These are phyloP conservation scores for Argyrosomus regius DNA, from an alignment of 2,797 vertebrate species.

Conservation along the genomic window DNA sequence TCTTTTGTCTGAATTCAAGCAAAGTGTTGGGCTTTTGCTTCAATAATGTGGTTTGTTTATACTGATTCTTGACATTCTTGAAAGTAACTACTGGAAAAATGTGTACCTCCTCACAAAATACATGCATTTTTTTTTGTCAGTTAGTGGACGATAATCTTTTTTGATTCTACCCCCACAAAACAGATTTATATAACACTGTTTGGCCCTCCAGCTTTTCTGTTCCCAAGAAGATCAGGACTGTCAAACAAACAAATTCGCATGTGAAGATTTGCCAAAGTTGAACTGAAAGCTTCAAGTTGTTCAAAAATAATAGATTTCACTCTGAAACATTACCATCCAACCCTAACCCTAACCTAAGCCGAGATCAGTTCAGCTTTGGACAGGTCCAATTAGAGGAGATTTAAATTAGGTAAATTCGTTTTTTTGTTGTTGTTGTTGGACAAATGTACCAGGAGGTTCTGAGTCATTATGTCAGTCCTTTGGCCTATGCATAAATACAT, in stretches of 20 bases:
- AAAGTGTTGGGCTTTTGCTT: neutral
- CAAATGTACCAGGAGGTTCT: neutral
- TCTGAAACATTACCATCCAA: neutral
- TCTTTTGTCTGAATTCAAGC: neutral
- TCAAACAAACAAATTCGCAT: neutral
- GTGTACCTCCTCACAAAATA: neutral
- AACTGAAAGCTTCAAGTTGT: neutral
- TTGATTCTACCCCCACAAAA: neutral
- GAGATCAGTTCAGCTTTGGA: no score
- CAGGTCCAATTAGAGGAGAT: neutral
- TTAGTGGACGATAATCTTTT: neutral
- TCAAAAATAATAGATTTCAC: no score
- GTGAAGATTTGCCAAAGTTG: neutral
- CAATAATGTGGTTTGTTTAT: neutral
- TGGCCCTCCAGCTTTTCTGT: neutral
- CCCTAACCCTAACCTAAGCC: no score
- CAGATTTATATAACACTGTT: neutral
- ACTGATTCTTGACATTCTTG: no score
- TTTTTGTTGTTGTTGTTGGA: no score
- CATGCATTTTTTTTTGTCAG: no score
- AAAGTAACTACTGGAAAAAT: neutral
- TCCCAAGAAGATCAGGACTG: neutral
- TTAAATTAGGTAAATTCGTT: neutral
- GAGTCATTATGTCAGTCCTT: neutral
- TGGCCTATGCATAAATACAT: neutral